These are phyloP conservation scores for Zootoca vivipara DNA, from an alignment of 2,113 vertebrate species.

Conservation along the genomic window DNA sequence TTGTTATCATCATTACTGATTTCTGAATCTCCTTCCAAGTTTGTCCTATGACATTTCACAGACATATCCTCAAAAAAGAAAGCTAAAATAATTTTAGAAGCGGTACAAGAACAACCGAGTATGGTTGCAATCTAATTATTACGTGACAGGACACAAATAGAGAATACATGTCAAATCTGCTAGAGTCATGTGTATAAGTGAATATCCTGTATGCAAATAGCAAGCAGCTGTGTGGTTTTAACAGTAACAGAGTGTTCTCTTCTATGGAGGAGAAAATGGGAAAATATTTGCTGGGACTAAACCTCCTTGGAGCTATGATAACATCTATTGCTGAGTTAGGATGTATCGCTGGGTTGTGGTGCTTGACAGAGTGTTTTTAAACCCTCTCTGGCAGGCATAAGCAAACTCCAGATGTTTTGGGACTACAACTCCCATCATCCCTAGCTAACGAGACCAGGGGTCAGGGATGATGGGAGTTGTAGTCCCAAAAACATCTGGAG, in stretches of 20 bases:
- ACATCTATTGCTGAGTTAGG: background rate
- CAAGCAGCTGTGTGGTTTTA: background rate
- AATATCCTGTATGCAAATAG: background rate
- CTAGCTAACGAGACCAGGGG: no score
- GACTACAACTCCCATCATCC: no score
- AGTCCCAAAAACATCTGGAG: no score
- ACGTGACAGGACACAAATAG: conserved; percentile 5
- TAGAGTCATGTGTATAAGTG: conserved; percentile 30
- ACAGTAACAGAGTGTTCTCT: background rate
- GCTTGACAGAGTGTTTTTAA: no score
- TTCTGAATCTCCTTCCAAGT: background rate
- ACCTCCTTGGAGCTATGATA: background rate
- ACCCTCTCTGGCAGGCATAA: background rate
- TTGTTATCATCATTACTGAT: no score
- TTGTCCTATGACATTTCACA: no score
- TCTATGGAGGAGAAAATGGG: background rate
- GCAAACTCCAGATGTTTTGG: no score
- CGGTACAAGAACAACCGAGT: no score
- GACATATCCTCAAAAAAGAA: no score
- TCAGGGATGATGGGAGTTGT: no score
- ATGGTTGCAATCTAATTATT: background rate
- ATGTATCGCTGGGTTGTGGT: no score
- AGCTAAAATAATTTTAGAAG: no score
- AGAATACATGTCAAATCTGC: conserved; percentile 29
- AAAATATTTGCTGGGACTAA: background rate